Evolutionary conservation across 2,888 invertebrate species (phyloP).

Genomic region (Drosophila recens): DNA sequence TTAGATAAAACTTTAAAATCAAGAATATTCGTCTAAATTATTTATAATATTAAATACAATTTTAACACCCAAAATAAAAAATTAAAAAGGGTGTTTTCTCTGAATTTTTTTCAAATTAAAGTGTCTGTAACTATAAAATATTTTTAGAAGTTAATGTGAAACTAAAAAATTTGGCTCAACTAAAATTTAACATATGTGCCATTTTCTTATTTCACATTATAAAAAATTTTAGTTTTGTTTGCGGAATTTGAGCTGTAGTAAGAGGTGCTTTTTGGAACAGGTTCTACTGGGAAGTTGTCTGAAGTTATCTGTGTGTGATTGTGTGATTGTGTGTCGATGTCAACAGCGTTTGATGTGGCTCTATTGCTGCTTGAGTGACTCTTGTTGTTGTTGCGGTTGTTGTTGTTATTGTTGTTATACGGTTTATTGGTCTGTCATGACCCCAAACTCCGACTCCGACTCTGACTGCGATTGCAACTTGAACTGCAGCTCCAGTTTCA

Average conservation of each 20-base stretch:
- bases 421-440: constrained; percentile 69
- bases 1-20: too few species aligned
- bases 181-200: neutral
- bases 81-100: too few species aligned
- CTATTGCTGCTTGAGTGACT: constrained; percentile 71
- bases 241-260: neutral
- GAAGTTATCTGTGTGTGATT: constrained; percentile 5
- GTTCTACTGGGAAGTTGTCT: constrained; percentile 5
- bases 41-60: too few species aligned
- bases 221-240: neutral
- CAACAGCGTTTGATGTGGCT: constrained; percentile 67
- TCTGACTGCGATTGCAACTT: neutral
- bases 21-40: too few species aligned
- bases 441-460: constrained; percentile 5
- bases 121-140: too few species aligned
- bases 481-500: constrained; percentile 8
- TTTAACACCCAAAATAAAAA: too few species aligned
- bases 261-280: neutral
- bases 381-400: constrained; percentile 25
- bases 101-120: too few species aligned
- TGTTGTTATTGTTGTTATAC: constrained; percentile 45
- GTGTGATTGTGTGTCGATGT: constrained; percentile 35
- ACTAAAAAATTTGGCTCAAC: too few species aligned
- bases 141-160: too few species aligned
- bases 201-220: neutral